Evolutionary conservation across 1,140 invertebrate genomes (phyloP).

Genomic region (Bombus waltoni): DNA sequence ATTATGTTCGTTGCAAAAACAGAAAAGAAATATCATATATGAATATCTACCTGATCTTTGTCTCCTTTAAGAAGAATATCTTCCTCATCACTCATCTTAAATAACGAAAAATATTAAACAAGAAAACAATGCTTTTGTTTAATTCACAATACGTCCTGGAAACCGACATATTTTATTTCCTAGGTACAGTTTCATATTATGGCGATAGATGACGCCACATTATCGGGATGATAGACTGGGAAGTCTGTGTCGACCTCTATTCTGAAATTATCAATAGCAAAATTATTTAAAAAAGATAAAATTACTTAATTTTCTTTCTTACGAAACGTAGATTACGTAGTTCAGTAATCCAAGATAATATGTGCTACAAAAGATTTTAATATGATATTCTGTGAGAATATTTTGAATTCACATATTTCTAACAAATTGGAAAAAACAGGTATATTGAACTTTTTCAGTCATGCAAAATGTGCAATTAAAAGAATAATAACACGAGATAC

Average conservation of each 20-base stretch:
- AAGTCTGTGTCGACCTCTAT: neutral
- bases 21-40: neutral
- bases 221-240: no score
- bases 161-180: neutral
- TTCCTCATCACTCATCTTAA: slow-evolving; percentile 66
- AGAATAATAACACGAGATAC: neutral
- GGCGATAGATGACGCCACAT: neutral
- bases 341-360: neutral
- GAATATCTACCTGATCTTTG: slow-evolving; percentile 62
- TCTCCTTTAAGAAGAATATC: slow-evolving; percentile 53
- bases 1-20: no score
- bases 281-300: neutral
- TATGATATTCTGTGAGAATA: neutral
- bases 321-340: neutral
- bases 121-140: neutral
- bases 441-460: no score
- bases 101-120: neutral
- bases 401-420: no score
- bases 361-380: no score
- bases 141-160: neutral
- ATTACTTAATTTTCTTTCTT: neutral
- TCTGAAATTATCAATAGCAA: neutral
- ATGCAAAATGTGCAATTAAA: neutral
- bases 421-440: no score
- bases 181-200: neutral